Percentiles rank a stretch among this genome's conserved stretches.
phyloP scores from a whole-genome alignment of 2,113 vertebrate species.

The Cynopterus brachyotis region DNA sequence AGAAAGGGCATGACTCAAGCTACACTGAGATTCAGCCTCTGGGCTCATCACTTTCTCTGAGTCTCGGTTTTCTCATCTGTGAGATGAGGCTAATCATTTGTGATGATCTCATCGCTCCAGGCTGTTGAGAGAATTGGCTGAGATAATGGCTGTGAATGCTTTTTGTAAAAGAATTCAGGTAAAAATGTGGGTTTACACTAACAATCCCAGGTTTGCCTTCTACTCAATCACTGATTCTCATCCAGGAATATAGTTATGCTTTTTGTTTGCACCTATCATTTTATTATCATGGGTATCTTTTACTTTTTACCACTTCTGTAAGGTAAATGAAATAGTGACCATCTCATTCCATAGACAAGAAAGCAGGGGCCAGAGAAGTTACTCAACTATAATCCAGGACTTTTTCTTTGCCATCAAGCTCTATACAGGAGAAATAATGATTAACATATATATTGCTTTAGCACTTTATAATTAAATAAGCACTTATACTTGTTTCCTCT shows the following conservation, averaged over 20 bases:
- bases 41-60: neutral
- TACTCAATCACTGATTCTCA: neutral
- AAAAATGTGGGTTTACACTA: neutral
- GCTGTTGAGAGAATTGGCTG: conserved; percentile 4
- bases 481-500: neutral
- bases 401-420: neutral
- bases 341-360: neutral
- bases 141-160: neutral
- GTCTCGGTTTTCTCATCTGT: conserved; percentile 35
- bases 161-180: conserved; percentile 32
- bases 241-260: neutral
- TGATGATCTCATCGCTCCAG: neutral
- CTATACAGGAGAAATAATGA: neutral
- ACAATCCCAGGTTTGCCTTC: neutral
- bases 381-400: neutral
- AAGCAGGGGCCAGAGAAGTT: neutral
- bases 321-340: neutral
- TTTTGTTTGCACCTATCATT: neutral
- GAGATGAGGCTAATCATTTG: neutral
- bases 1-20: neutral
- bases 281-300: neutral
- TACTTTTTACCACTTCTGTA: conserved; percentile 7
- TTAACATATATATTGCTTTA: neutral
- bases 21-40: neutral
- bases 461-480: conserved; percentile 31